Base-by-base conservation (phyloP, 2,113 vertebrate species). In the Melanerpes formicivorus region DNA sequence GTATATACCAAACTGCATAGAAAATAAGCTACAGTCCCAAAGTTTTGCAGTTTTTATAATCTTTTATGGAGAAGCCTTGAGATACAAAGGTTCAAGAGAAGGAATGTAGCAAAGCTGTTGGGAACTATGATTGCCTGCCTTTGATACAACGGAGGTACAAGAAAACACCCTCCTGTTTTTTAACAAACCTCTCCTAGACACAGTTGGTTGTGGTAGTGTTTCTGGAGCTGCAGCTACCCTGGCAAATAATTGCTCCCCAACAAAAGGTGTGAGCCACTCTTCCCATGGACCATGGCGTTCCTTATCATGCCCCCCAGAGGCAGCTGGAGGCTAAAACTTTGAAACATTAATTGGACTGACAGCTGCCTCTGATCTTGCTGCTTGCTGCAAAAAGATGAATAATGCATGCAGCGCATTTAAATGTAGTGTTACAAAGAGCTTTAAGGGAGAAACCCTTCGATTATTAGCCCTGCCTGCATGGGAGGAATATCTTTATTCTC, bases 331-430 rank as follows among this genome's bases (percentile, higher is more conserved):
- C 70, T 46, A 94, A 64, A 85, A 78, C 66, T 84, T 72, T 89
- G 84, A 64, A 83, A 76, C 3, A 6, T 25, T 72, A 74, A 87
- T 85, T 42, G 75, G 66, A 90, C 64, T 94, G 93, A 89, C 87
- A 94, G 91, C 87, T 90, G 88, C 79, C 80, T 71, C 52, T 0
- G 5, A 60, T 58, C 48, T 40, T 71, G 30, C 84, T 80, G 70
- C 30, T 42, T 72, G 48, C 71, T 83, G 80, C 54, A 56, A 58
- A 48, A 90, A 52, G 54, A 84, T 94, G 65, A 97, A 95, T 96
- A 95, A 95, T 96, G 54, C 74, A 93, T 85, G 62, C 34, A 59
- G 84, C n/a, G 79, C n/a, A 91, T 93, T 82, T 80, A 87, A 84
- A 78, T 77, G 29, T 63, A 22, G 74, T 73, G 80, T 63, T 84